These are phyloP conservation scores for Pachypanchax playfairii DNA, from an alignment of 2,113 vertebrate species.

Conservation along the genomic window DNA sequence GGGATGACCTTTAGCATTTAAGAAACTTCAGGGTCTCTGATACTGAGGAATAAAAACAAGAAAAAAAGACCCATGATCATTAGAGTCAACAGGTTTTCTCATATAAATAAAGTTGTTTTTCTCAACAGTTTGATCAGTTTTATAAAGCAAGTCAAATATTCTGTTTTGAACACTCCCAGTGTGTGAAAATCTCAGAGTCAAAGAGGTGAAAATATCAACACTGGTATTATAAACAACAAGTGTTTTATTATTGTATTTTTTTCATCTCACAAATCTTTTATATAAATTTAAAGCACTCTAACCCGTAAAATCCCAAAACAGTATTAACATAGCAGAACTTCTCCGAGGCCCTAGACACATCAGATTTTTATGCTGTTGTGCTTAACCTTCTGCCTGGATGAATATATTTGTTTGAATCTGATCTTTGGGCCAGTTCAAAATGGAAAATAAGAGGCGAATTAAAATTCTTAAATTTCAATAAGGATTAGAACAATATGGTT, in stretches of 20 bases:
- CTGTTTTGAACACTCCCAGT: neutral
- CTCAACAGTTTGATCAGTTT: too few relatives aligned
- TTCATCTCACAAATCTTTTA: neutral
- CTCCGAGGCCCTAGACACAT: neutral
- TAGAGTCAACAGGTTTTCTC: conserved; percentile 25
- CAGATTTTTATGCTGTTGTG: neutral
- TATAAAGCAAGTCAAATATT: neutral
- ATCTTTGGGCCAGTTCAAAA: neutral
- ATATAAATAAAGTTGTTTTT: conserved; percentile 7
- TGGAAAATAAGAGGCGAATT: too few relatives aligned
- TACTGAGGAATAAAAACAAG: conserved; percentile 43
- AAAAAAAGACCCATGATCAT: conserved; percentile 9
- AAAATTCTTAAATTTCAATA: too few relatives aligned
- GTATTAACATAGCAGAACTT: neutral
- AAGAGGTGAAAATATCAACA: conserved; percentile 12
- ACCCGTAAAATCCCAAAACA: neutral
- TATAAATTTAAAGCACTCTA: neutral
- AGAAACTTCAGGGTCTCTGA: conserved; percentile 39
- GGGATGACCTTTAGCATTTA: conserved; percentile 33
- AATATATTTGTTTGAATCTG: too few relatives aligned
- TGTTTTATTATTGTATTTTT: neutral
- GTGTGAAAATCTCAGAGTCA: conserved; percentile 5
- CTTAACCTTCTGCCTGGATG: neutral
- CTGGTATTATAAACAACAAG: neutral
- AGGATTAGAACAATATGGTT: too few relatives aligned